phyloP scores from a whole-genome alignment of 2,888 invertebrate species.

The Dasypogon diadema region DNA sequence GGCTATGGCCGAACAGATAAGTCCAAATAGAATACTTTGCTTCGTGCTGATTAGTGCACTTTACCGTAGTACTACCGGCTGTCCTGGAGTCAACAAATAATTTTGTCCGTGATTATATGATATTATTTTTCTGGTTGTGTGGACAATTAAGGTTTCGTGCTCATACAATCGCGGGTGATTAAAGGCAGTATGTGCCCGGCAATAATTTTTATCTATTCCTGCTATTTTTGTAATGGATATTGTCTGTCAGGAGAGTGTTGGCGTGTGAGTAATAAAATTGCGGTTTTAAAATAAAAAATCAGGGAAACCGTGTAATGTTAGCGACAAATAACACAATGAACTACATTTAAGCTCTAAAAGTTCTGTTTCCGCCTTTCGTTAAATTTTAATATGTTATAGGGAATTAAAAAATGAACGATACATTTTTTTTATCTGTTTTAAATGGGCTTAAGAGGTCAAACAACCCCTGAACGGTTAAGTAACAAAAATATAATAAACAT shows the following conservation, averaged over 20 bases:
- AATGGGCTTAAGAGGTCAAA: no score
- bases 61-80: not conserved
- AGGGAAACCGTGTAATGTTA: no score
- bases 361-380: no score
- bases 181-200: constrained; percentile 5
- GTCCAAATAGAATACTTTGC: constrained; percentile 2
- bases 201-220: constrained; percentile 17
- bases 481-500: no score
- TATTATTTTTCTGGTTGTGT: constrained; percentile 2
- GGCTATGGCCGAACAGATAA: not conserved
- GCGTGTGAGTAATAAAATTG: not conserved
- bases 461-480: no score
- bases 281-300: no score
- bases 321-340: no score
- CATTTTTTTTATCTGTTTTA: no score
- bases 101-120: constrained; percentile 32
- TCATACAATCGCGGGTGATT: constrained; percentile 7
- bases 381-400: no score
- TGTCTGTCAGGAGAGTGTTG: not conserved
- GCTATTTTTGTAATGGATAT: not conserved
- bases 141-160: constrained; percentile 39
- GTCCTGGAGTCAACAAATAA: constrained; percentile 26
- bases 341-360: no score
- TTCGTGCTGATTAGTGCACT: constrained; percentile 30
- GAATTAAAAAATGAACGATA: no score